A percentile compares a stretch with the other conserved stretches of the same genome.
Evolutionary conservation across 2,797 vertebrate genomes (phyloP).

Genomic region (Sciurus vulgaris): DNA sequence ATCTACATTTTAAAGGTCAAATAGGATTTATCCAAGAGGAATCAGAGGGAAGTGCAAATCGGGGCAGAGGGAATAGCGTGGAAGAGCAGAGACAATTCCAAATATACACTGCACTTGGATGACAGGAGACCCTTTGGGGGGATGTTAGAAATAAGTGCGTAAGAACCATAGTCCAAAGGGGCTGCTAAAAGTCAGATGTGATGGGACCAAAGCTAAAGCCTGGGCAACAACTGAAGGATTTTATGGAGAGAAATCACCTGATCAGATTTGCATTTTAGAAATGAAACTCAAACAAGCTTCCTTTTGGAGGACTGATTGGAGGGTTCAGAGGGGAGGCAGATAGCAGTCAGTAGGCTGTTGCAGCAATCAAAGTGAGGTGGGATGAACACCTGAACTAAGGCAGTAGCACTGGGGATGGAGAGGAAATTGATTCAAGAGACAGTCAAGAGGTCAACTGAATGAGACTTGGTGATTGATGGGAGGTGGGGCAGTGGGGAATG

Average conservation of each 20-base stretch:
- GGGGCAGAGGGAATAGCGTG: not conserved
- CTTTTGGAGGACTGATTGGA: conserved; percentile 59
- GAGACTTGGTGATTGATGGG: not conserved
- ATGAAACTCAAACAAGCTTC: conserved; percentile 23
- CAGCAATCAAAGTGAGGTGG: conserved; percentile 32
- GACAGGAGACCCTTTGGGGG: not conserved
- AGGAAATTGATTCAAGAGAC: conserved; percentile 57
- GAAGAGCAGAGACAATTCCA: not conserved
- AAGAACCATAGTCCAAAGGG: not conserved
- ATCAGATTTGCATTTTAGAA: conserved; percentile 63
- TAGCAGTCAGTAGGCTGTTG: not conserved
- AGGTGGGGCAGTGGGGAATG: not conserved
- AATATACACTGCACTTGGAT: not conserved
- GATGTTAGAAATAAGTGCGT: not conserved
- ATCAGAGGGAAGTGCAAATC: conserved; percentile 45
- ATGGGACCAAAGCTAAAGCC: not conserved
- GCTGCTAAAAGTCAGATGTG: conserved; percentile 23
- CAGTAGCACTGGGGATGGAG: not conserved
- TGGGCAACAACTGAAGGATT: not conserved
- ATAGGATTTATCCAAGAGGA: not conserved
- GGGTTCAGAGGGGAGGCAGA: not conserved
- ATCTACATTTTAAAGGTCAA: conserved; percentile 49
- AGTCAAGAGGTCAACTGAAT: conserved; percentile 45
- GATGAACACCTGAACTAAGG: conserved; percentile 29
- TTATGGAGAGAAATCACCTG: conserved; percentile 32